Evolutionary conservation across 2,888 invertebrate species (phyloP), one percentile per base, ranked within the genome.

Genomic region (Furcula furcula): DNA sequence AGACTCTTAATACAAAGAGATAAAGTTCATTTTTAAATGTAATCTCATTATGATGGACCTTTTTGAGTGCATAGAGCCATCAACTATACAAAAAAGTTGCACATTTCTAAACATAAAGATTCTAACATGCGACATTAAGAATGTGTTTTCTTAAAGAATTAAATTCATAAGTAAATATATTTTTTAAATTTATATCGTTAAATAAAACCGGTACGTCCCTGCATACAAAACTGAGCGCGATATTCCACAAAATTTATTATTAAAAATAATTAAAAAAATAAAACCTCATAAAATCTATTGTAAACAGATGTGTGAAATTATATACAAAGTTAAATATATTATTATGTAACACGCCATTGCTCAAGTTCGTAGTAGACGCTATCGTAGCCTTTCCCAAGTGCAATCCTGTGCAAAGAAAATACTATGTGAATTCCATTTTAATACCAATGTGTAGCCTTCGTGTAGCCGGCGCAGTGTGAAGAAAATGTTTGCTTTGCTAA

Each of bases 301-400:
- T n/a, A 20, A 33, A 39, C 33, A 36, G 47, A 43, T 48, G 40
- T 40, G 43, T 33, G 56, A 68, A 70, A 69, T 69, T 68, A 76
- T 76, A 72, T 73, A 75, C 69, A 76, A 64, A n/a, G n/a, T n/a
- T n/a, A n/a, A 60, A 61, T 55, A 60, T 60, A 61, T 55, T 59
- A 52, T 64, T 57, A 68, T 64, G 71, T 76, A 74, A 73, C 68
- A 64, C 56, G 68, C 66, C 69, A 59, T 67, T 58, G 51, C 52
- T 50, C 29, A 47, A 40, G 35, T 49, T 45, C 42, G 33, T 31
- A 41, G 34, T 38, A n/a, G n/a, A n/a, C n/a, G 46, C 46, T 42
- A 44, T 50, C 44, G 51, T 50, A 45, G 42, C 50, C 42, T 39
- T 48, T 58, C 64, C 40, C 48, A 47, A 35, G 42, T 42, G 70